Evolutionary conservation across 2,888 invertebrate genomes (phyloP).

Genomic region (Plebejus melissa): DNA sequence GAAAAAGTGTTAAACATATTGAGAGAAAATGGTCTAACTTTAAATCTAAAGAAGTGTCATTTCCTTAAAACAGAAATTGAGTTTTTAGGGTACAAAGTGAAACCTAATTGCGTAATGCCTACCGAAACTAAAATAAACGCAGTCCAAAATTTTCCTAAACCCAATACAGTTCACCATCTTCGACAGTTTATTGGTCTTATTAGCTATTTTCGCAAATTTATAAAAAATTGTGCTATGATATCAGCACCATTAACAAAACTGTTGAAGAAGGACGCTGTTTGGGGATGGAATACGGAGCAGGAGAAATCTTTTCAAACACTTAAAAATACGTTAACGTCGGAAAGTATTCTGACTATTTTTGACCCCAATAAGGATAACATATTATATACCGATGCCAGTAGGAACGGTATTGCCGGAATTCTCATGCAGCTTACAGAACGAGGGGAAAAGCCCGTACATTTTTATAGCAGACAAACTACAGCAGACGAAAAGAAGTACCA

Average conservation of each 20-base stretch:
- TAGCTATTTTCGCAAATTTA: conserved; percentile 45
- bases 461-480: conserved; percentile 46
- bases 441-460: conserved; percentile 42
- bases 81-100: conserved; percentile 39
- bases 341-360: conserved; percentile 1
- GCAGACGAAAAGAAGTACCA: conserved; percentile 46
- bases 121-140: conserved; percentile 37
- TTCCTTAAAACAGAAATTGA: conserved; percentile 38
- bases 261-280: conserved; percentile 6
- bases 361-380: conserved; percentile 1
- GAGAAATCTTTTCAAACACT: background rate
- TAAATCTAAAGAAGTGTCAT: conserved; percentile 42
- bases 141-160: conserved; percentile 36
- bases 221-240: conserved; percentile 41
- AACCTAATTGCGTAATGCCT: conserved; percentile 34
- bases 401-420: conserved; percentile 18
- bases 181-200: conserved; percentile 40
- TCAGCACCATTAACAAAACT: background rate
- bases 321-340: conserved; percentile 8
- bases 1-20: conserved; percentile 34
- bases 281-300: conserved; percentile 5
- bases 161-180: conserved; percentile 38
- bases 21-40: conserved; percentile 35
- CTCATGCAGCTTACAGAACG: conserved; percentile 30
- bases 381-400: conserved; percentile 18